phyloP scores from a whole-genome alignment of 2,797 vertebrate genomes.

The Aeoliscus strigatus region DNA sequence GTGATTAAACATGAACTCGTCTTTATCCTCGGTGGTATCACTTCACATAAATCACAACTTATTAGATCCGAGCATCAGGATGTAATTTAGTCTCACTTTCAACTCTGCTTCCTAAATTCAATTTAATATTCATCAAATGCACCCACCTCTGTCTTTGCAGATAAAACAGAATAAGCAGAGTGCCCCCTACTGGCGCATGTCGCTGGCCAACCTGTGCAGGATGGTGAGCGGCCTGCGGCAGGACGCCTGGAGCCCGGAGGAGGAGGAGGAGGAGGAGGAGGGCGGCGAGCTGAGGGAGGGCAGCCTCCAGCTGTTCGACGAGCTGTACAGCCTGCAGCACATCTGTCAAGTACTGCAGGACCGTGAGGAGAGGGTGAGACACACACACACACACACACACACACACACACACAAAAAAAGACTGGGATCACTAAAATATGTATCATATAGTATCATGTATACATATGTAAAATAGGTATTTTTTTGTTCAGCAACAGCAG shows the following conservation, averaged over 20 bases:
- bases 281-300: slow-evolving; percentile 66
- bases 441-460: too few relatives aligned
- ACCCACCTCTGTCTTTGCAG: slow-evolving; percentile 50
- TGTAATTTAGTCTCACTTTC: too few relatives aligned
- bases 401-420: slow-evolving; percentile 12
- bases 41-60: too few relatives aligned
- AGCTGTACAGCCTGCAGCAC: slow-evolving; percentile 82
- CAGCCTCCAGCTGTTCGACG: slow-evolving; percentile 78
- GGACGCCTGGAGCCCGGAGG: too few relatives aligned
- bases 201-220: slow-evolving; percentile 83
- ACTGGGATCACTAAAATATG: too few relatives aligned
- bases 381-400: background rate
- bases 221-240: slow-evolving; percentile 74
- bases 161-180: slow-evolving; percentile 79
- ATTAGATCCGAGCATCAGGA: too few relatives aligned
- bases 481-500: too few relatives aligned
- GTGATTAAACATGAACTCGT: too few relatives aligned
- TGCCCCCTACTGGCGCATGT: slow-evolving; percentile 84
- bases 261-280: slow-evolving; percentile 72
- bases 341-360: slow-evolving; percentile 85
- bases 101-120: too few relatives aligned
- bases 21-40: too few relatives aligned
- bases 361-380: slow-evolving; percentile 78
- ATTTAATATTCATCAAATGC: too few relatives aligned
- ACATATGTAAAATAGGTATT: too few relatives aligned